These are phyloP conservation scores for Drosophila pallidifrons DNA, from an alignment of 1,140 invertebrate species.

Conservation along the genomic window DNA sequence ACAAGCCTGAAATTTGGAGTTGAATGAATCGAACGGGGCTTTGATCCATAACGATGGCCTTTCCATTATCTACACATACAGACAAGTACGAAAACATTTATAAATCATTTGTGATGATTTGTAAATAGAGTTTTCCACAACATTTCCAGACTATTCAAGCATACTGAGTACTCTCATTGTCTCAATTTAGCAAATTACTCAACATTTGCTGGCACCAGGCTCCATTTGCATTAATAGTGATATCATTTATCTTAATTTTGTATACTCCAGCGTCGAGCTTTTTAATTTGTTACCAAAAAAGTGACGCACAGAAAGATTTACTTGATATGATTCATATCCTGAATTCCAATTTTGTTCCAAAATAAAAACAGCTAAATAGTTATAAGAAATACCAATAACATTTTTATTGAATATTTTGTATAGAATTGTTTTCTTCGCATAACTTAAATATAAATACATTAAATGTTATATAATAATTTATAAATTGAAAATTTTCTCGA, in stretches of 20 bases:
- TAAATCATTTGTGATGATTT: background rate
- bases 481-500: conserved; percentile 71
- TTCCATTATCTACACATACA: background rate
- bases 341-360: background rate
- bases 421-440: conserved; percentile 48
- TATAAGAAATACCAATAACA: conserved; percentile 26
- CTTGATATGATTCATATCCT: background rate
- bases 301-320: background rate
- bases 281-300: background rate
- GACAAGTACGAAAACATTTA: background rate
- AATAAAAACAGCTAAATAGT: background rate
- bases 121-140: background rate
- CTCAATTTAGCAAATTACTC: conserved; percentile 2
- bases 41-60: conserved; percentile 1
- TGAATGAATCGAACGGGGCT: background rate
- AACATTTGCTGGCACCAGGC: background rate
- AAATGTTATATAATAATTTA: conserved; percentile 74
- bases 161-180: background rate
- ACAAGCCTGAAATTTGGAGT: conserved; percentile 11
- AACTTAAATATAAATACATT: conserved; percentile 72
- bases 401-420: conserved; percentile 38
- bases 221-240: background rate
- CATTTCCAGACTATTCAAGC: background rate
- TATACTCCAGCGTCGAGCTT: background rate
- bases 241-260: conserved; percentile 1